These are phyloP conservation scores for Campoletis raptor DNA, from an alignment of 2,888 invertebrate genomes.

Conservation along the genomic window DNA sequence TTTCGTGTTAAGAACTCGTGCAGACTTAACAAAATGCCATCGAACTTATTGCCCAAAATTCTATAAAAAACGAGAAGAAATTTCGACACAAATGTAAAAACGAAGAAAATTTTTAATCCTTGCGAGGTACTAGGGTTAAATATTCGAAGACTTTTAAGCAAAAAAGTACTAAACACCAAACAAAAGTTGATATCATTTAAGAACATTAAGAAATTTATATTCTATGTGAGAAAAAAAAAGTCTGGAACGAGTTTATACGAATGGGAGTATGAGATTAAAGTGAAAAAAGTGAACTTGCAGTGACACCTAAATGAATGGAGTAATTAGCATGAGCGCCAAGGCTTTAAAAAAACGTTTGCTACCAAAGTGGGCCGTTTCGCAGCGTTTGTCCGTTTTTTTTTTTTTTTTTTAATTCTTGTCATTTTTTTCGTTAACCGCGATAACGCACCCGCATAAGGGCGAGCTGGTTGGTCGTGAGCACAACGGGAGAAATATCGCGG, in stretches of 20 bases:
- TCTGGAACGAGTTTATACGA: conserved; percentile 48
- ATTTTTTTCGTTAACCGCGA: conserved; percentile 67
- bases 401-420: conserved; percentile 31
- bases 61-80: no score
- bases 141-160: no score
- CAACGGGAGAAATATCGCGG: conserved; percentile 50
- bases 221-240: background rate
- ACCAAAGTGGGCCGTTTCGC: conserved; percentile 73
- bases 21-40: background rate
- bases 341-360: conserved; percentile 56
- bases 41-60: no score
- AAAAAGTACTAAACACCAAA: no score
- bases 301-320: conserved; percentile 39
- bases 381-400: conserved; percentile 65
- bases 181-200: background rate
- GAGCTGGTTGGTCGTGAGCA: conserved; percentile 42
- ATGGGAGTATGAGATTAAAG: conserved; percentile 27
- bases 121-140: no score
- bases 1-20: background rate
- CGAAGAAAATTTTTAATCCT: no score
- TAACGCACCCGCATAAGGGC: conserved; percentile 79
- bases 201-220: background rate
- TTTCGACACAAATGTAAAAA: no score
- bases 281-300: conserved; percentile 39
- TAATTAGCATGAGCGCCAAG: conserved; percentile 63